Evolutionary conservation across 1,140 invertebrate species (phyloP).

Genomic region (Aphelenchoides fujianensis): DNA sequence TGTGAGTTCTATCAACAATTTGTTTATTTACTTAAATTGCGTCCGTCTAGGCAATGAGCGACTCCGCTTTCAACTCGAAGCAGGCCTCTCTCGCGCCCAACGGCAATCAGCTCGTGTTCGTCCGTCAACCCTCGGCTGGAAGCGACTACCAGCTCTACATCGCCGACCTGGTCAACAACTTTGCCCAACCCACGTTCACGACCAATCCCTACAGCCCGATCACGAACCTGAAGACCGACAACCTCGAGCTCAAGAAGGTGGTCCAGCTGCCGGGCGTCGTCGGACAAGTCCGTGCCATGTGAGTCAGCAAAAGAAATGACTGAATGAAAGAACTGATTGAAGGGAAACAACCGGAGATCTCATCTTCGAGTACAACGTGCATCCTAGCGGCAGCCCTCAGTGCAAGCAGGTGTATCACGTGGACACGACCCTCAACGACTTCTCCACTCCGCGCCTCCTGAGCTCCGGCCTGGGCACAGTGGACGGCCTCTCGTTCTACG

Average conservation of each 20-base stretch:
- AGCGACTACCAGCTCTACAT: background rate
- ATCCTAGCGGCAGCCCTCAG: background rate
- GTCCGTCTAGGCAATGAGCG: background rate
- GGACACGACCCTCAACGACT: background rate
- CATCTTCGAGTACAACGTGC: constrained; percentile 4
- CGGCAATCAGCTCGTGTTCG: background rate
- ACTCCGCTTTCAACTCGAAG: background rate
- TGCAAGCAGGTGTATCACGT: constrained; percentile 9
- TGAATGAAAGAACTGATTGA: no score
- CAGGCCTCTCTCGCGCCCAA: background rate
- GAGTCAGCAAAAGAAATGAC: no score
- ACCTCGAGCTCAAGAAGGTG: no score
- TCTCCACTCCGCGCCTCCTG: background rate
- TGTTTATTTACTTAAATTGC: no score
- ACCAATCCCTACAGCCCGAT: no score
- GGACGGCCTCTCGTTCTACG: no score
- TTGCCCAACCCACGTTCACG: no score
- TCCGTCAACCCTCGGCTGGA: background rate
- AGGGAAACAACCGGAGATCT: constrained; percentile 5
- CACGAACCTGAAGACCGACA: no score
- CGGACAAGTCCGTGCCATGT: no score
- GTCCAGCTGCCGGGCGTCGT: no score
- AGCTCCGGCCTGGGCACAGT: no score
- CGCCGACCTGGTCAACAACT: background rate
- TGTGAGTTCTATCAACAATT: no score